A percentile compares a stretch with the other conserved stretches of the same genome.
Evolutionary conservation across 64 coral and sea anemone genomes (phyloP).

Genomic region (Montipora sp.): DNA sequence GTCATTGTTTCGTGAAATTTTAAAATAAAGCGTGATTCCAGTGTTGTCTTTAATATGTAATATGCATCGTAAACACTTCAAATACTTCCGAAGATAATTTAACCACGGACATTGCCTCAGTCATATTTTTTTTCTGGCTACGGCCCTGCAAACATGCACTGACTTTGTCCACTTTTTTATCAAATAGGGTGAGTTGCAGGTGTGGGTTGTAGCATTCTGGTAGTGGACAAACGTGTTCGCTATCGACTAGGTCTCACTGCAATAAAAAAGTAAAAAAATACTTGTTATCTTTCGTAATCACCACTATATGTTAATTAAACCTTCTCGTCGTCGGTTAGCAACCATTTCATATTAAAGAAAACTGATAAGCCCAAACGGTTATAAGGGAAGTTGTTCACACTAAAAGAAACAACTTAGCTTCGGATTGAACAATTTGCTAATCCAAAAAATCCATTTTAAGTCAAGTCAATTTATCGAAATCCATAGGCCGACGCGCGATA

Average conservation of each 20-base stretch:
- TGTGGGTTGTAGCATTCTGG: too few relatives aligned
- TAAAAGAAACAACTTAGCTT: not conserved
- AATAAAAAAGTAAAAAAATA: constrained; percentile 1
- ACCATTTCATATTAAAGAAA: not conserved
- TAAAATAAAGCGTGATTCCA: too few relatives aligned
- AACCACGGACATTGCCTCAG: too few relatives aligned
- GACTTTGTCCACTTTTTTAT: too few relatives aligned
- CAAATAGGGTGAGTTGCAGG: too few relatives aligned
- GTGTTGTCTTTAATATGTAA: too few relatives aligned
- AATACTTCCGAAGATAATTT: too few relatives aligned
- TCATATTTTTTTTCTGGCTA: too few relatives aligned
- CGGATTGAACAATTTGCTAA: not conserved
- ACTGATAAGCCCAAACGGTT: not conserved
- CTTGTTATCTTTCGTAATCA: constrained; percentile 31
- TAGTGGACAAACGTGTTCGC: not conserved
- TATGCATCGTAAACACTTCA: too few relatives aligned
- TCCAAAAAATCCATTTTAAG: constrained; percentile 32
- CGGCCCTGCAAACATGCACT: too few relatives aligned
- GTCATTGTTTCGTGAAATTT: too few relatives aligned
- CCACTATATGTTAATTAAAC: constrained; percentile 21
- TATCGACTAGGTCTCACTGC: not conserved
- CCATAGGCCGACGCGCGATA: not conserved
- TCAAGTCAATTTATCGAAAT: constrained; percentile 19
- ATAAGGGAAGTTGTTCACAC: constrained; percentile 6
- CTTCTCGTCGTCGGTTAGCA: not conserved